Percentiles rank a stretch among this genome's conserved stretches.
Evolutionary conservation across 2,888 invertebrate genomes (phyloP).

Genomic region (Sthenelais limicola): DNA sequence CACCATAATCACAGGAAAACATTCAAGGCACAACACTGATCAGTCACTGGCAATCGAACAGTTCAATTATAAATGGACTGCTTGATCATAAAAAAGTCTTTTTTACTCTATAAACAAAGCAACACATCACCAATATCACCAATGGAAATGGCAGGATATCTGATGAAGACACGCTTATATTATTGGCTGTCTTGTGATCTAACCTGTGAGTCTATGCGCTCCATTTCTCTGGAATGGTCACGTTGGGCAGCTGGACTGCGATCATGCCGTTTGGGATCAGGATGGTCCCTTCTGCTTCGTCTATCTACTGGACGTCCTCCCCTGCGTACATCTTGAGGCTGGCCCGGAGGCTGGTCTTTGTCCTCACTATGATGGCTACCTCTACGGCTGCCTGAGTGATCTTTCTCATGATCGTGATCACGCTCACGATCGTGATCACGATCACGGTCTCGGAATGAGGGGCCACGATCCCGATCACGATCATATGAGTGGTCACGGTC

Average conservation of each 20-base stretch:
- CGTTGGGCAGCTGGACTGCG: slow-evolving; percentile 10
- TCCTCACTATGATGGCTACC: neutral
- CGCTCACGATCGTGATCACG: neutral
- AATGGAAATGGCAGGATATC: no score
- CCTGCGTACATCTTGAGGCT: slow-evolving; percentile 1
- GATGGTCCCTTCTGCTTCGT: slow-evolving; percentile 18
- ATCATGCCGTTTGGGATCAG: slow-evolving; percentile 10
- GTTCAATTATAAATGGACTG: no score
- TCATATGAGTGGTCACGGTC: slow-evolving; percentile 1
- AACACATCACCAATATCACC: no score
- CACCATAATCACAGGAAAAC: no score
- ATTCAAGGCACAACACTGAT: no score
- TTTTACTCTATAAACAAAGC: no score
- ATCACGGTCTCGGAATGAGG: slow-evolving; percentile 5
- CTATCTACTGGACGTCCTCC: neutral
- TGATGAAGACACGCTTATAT: no score
- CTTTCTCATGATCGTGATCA: neutral
- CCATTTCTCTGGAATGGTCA: slow-evolving; percentile 13
- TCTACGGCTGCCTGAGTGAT: neutral
- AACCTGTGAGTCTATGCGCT: slow-evolving; percentile 25
- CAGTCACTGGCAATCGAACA: no score
- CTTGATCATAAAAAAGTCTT: no score
- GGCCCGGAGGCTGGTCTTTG: neutral
- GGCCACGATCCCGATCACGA: neutral
- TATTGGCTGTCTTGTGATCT: slow-evolving; percentile 11